These are phyloP conservation scores for Bombus terrestris DNA, from an alignment of 1,140 invertebrate species.

Conservation along the genomic window DNA sequence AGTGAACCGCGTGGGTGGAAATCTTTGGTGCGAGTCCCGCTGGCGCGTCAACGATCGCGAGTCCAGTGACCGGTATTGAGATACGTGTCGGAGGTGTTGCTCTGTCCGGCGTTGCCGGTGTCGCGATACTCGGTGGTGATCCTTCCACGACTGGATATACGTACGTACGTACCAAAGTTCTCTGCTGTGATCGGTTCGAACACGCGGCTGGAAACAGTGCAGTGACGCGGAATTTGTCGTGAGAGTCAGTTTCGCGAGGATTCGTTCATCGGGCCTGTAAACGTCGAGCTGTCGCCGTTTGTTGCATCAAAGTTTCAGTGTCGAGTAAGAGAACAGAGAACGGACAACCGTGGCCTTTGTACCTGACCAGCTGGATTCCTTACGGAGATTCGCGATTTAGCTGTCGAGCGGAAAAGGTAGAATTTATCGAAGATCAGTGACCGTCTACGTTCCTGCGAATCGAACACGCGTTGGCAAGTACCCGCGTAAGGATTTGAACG, in stretches of 20 bases:
- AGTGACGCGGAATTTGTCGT: neutral
- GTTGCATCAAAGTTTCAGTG: neutral
- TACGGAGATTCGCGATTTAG: neutral
- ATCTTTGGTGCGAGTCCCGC: neutral
- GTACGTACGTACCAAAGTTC: neutral
- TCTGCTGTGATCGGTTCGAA: neutral
- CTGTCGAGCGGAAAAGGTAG: too few species aligned
- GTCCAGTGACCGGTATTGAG: neutral
- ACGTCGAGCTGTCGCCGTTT: neutral
- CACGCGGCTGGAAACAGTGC: slow-evolving; percentile 4
- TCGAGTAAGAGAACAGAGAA: neutral
- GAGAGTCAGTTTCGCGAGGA: neutral
- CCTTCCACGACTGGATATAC: slow-evolving; percentile 1
- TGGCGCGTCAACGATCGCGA: slow-evolving; percentile 4
- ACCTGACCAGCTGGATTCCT: neutral
- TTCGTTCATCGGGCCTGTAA: too few species aligned
- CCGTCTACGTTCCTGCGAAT: too few species aligned
- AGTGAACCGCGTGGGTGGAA: neutral
- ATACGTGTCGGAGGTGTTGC: neutral
- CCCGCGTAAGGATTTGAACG: neutral
- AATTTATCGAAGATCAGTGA: neutral
- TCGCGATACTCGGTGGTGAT: slow-evolving; percentile 14
- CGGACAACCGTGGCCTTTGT: neutral
- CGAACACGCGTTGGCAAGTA: neutral
- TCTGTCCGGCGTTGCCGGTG: neutral